These are phyloP conservation scores for Cephonodes hylas DNA, from an alignment of 2,888 invertebrate species.

Conservation along the genomic window DNA sequence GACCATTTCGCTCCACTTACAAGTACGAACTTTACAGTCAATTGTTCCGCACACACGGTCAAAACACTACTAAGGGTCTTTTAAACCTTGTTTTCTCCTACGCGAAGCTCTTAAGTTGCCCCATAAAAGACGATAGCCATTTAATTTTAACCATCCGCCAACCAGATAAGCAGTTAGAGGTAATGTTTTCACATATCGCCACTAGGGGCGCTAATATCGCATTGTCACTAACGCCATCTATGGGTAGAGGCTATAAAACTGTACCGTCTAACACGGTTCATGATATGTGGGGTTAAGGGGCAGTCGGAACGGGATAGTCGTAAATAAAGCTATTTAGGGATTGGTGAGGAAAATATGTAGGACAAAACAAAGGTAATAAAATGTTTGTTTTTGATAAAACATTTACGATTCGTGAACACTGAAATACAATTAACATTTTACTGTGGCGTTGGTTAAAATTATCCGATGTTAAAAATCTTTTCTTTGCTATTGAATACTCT, in stretches of 20 bases:
- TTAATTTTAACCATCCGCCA: constrained; percentile 5
- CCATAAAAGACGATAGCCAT: constrained; percentile 1
- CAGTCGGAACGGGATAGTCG: neutral
- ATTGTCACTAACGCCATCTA: constrained; percentile 31
- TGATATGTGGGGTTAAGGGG: constrained; percentile 4
- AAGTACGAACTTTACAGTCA: too few relatives aligned
- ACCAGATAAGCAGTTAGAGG: neutral
- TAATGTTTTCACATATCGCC: constrained; percentile 10
- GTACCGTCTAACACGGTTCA: neutral
- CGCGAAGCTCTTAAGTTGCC: neutral
- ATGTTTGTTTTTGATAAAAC: too few relatives aligned
- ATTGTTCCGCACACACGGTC: neutral
- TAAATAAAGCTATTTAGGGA: neutral
- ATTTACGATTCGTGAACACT: neutral
- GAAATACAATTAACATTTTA: too few relatives aligned
- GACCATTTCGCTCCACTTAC: too few relatives aligned
- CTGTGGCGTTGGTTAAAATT: too few relatives aligned
- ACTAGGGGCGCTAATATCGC: constrained; percentile 26
- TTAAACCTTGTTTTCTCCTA: neutral
- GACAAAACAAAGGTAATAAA: too few relatives aligned
- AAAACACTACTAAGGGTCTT: neutral
- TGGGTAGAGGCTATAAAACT: constrained; percentile 19
- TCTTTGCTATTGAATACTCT: too few relatives aligned
- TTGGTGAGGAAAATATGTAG: too few relatives aligned
- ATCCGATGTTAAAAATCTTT: too few relatives aligned